A percentile compares a stretch with the other conserved stretches of the same genome.
phyloP scores from a whole-genome alignment of 30 jellyfish, hydroid and myxozoan genomes.

The Rhopilema esculentum region DNA sequence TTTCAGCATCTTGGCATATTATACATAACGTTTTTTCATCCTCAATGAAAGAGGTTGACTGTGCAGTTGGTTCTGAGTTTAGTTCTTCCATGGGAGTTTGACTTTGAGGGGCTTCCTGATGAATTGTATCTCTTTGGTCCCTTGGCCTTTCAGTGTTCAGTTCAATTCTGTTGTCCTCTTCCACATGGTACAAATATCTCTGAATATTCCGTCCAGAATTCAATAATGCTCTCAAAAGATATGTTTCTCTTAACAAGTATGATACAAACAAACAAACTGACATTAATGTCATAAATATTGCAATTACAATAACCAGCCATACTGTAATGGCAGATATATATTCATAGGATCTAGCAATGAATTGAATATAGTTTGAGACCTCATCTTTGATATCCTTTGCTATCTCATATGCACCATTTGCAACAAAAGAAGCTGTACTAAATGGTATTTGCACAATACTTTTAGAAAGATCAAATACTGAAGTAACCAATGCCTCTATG shows the following conservation, averaged over 20 bases:
- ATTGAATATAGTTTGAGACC: not conserved
- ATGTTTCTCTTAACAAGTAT: too few relatives aligned
- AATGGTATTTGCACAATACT: not conserved
- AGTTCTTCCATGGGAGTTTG: not conserved
- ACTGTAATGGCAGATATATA: not conserved
- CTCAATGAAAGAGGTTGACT: not conserved
- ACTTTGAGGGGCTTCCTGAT: not conserved
- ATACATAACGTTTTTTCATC: constrained; percentile 33
- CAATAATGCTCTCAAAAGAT: not conserved
- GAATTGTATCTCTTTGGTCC: not conserved
- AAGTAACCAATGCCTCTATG: not conserved
- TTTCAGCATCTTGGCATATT: constrained; percentile 43
- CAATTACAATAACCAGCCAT: too few relatives aligned
- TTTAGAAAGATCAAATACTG: not conserved
- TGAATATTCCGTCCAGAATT: not conserved
- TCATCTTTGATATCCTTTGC: not conserved
- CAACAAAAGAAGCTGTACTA: not conserved
- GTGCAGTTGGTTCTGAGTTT: not conserved
- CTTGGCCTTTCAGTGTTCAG: not conserved
- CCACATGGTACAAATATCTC: not conserved
- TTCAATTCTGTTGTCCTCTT: not conserved
- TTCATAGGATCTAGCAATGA: not conserved
- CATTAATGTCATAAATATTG: too few relatives aligned
- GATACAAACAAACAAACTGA: not conserved
- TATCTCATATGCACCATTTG: not conserved